Evolutionary conservation across 2,113 vertebrate species (phyloP).

Genomic region (Brachyhypopomus gauderio): DNA sequence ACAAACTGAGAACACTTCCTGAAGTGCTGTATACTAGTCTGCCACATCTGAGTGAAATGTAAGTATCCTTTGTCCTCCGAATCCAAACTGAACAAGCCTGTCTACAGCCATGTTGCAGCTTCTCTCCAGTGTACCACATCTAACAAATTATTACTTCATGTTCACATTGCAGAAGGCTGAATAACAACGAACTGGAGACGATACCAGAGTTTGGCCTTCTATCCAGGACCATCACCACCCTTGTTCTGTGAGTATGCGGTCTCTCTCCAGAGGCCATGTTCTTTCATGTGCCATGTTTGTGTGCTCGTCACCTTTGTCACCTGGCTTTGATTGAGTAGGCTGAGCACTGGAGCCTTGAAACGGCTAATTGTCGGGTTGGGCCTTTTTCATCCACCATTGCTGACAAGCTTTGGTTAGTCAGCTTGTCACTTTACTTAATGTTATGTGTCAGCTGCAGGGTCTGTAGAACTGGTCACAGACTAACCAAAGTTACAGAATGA

Average conservation of each 20-base stretch:
- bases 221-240: slow-evolving; percentile 83
- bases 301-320: neutral
- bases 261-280: neutral
- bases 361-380: neutral
- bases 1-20: slow-evolving; percentile 86
- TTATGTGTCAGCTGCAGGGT: no score
- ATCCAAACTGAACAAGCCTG: slow-evolving; percentile 27
- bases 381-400: neutral
- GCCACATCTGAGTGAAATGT: slow-evolving; percentile 87
- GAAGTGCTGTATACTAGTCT: slow-evolving; percentile 81
- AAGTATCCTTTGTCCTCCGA: slow-evolving; percentile 67
- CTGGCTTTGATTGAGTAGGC: neutral
- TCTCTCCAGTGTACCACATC: neutral
- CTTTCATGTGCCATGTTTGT: neutral
- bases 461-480: no score
- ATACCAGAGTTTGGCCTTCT: slow-evolving; percentile 84
- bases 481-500: no score
- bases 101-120: slow-evolving; percentile 2
- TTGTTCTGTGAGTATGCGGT: slow-evolving; percentile 86
- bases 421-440: no score
- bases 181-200: slow-evolving; percentile 85
- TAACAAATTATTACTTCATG: slow-evolving; percentile 43
- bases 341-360: neutral
- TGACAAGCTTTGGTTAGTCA: no score
- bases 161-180: slow-evolving; percentile 81